These are phyloP conservation scores for Serrognathus titanus DNA, from an alignment of 2,888 invertebrate species.

Conservation along the genomic window DNA sequence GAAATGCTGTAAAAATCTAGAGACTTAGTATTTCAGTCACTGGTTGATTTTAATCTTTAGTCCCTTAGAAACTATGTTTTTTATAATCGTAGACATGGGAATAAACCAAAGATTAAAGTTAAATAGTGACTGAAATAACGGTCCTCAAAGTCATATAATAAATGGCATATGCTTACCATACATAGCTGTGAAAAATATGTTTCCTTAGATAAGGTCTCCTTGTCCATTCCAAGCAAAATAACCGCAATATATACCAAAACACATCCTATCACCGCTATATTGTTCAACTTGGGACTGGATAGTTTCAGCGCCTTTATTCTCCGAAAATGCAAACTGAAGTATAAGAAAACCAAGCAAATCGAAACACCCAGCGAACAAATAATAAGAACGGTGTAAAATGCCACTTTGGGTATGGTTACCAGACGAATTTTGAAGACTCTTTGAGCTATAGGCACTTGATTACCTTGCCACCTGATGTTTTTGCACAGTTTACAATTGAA, in stretches of 20 bases:
- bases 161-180: conserved; percentile 62
- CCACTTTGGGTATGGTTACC: conserved; percentile 73
- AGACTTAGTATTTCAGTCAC: no score
- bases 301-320: conserved; percentile 85
- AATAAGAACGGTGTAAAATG: conserved; percentile 70
- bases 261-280: conserved; percentile 87
- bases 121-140: no score
- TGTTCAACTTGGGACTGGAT: conserved; percentile 88
- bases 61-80: no score
- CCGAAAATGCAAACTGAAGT: conserved; percentile 80
- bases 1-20: no score
- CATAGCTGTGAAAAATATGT: conserved; percentile 76
- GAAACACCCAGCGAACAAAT: conserved; percentile 73
- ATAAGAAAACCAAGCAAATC: conserved; percentile 70
- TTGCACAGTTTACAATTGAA: conserved; percentile 69
- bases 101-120: no score
- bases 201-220: conserved; percentile 67
- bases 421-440: conserved; percentile 70
- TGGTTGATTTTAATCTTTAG: no score
- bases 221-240: conserved; percentile 80
- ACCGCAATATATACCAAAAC: conserved; percentile 87
- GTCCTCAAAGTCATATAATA: no score
- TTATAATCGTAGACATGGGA: no score
- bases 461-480: conserved; percentile 69
- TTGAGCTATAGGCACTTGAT: conserved; percentile 76